A percentile compares a stretch with the other conserved stretches of the same genome.
Conservation (phyloP, 2,797 vertebrate species). For the Coilia nasus region DNA sequence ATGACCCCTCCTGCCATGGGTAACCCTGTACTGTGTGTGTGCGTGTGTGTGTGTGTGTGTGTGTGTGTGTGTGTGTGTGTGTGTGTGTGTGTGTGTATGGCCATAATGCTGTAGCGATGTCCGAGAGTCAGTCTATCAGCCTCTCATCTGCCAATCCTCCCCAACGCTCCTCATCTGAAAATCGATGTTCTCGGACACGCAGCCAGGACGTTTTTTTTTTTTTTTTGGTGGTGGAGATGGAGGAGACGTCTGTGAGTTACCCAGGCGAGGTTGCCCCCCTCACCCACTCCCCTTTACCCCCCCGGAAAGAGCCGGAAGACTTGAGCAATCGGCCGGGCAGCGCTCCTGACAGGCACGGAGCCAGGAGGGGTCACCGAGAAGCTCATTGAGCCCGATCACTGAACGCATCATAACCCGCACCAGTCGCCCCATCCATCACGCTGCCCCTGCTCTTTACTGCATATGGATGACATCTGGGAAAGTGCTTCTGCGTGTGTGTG, state of each 20-base stretch:
- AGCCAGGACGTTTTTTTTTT: neutral
- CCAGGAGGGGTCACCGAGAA: neutral
- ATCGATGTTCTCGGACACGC: neutral
- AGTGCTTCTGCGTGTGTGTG: constrained; percentile 1
- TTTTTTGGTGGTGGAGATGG: too few relatives aligned
- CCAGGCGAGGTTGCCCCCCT: too few relatives aligned
- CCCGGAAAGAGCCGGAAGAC: too few relatives aligned
- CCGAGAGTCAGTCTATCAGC: neutral
- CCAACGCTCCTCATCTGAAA: neutral
- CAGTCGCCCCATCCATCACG: neutral
- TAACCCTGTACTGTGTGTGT: neutral
- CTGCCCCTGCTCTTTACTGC: neutral
- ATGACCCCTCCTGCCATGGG: neutral
- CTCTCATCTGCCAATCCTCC: neutral
- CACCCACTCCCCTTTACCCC: too few relatives aligned
- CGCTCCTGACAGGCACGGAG: neutral
- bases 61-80: neutral
- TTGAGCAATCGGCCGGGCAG: neutral
- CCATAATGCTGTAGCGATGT: neutral
- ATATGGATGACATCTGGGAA: constrained; percentile 15
- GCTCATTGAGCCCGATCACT: constrained; percentile 7
- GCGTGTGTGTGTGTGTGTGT: neutral
- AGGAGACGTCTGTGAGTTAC: too few relatives aligned
- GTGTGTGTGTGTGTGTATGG: neutral
- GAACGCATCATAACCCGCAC: constrained; percentile 11